phyloP scores from a whole-genome alignment of 2,113 vertebrate species.

The Coptodon rendalli region DNA sequence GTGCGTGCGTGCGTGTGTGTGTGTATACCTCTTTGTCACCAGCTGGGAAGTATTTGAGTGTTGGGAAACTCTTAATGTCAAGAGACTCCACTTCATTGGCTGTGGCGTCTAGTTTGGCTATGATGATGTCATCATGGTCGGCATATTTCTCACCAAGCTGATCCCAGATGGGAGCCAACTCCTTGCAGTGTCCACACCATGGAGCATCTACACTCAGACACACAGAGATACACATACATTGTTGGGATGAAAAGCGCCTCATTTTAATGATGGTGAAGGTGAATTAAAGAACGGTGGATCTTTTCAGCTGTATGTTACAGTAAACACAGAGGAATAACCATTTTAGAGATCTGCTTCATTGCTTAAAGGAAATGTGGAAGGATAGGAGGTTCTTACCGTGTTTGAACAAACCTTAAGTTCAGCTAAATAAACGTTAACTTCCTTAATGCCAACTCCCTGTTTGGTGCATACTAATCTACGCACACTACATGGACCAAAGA shows the following conservation, averaged over 20 bases:
- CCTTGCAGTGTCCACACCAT: slow-evolving; percentile 89
- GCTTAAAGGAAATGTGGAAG: background rate
- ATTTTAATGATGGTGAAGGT: background rate
- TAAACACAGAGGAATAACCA: background rate
- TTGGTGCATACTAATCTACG: background rate
- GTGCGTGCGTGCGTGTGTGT: background rate
- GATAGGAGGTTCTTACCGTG: background rate
- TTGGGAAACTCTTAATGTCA: slow-evolving; percentile 74
- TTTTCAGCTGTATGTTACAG: background rate
- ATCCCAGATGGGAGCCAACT: slow-evolving; percentile 82
- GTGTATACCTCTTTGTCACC: slow-evolving; percentile 77
- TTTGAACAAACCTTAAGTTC: background rate
- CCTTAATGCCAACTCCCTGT: background rate
- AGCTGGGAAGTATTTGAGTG: slow-evolving; percentile 84
- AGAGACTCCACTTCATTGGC: slow-evolving; percentile 83
- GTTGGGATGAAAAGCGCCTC: fast-evolving
- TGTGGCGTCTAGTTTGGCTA: slow-evolving; percentile 84
- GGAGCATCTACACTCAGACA: slow-evolving; percentile 78
- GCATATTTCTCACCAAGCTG: slow-evolving; percentile 83
- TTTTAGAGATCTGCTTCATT: background rate
- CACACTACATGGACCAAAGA: background rate
- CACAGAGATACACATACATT: background rate
- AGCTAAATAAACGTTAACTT: background rate
- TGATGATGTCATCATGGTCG: slow-evolving; percentile 78
- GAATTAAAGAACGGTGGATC: background rate